These are phyloP conservation scores for Netelia fuscicornis DNA, from an alignment of 2,888 invertebrate species.

Conservation along the genomic window DNA sequence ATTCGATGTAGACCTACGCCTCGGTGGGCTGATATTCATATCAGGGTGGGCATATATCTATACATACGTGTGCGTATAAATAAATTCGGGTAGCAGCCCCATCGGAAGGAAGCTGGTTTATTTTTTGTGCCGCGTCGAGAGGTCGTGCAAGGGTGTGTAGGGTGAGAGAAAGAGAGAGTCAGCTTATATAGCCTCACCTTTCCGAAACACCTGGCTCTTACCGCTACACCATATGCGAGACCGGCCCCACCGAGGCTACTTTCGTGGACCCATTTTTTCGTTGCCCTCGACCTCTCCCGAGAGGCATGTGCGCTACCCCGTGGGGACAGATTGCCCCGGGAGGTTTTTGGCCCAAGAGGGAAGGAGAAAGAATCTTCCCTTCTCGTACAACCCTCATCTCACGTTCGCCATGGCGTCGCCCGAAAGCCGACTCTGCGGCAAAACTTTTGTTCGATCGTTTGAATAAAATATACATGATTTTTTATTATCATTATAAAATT, in stretches of 20 bases:
- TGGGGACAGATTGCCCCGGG: constrained; percentile 60
- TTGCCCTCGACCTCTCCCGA: constrained; percentile 75
- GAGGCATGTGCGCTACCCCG: constrained; percentile 78
- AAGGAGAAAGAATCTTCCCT: constrained; percentile 26
- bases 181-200: constrained; percentile 78
- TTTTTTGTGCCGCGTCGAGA: constrained; percentile 75
- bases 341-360: constrained; percentile 52
- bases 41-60: neutral
- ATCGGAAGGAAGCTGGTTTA: constrained; percentile 74
- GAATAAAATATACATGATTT: neutral
- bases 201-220: constrained; percentile 84
- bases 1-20: constrained; percentile 25
- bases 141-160: constrained; percentile 53
- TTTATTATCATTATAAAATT: neutral
- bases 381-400: constrained; percentile 43
- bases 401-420: neutral
- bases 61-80: constrained; percentile 17
- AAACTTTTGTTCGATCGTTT: constrained; percentile 17
- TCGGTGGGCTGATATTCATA: constrained; percentile 14
- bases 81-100: constrained; percentile 50
- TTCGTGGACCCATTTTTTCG: constrained; percentile 82
- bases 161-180: constrained; percentile 72
- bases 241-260: constrained; percentile 84
- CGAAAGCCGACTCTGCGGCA: constrained; percentile 22
- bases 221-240: constrained; percentile 82